phyloP scores from a whole-genome alignment of 1,140 invertebrate species.

The Rhagoletis pomonella region DNA sequence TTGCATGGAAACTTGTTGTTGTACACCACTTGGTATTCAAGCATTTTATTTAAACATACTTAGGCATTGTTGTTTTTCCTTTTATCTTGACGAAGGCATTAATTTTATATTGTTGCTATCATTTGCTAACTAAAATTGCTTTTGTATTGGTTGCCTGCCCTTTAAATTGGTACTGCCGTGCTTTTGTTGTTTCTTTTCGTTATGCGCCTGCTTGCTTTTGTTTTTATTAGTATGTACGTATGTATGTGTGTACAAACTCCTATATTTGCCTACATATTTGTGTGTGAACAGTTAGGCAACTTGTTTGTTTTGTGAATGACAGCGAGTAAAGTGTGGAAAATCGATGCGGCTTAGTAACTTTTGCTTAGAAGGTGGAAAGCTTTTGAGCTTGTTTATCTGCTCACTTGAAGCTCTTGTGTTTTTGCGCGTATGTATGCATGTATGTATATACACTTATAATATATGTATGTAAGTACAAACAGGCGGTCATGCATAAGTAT shows the following conservation, averaged over 20 bases:
- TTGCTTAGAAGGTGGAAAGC: neutral
- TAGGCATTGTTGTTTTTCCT: neutral
- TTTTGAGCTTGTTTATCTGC: conserved; percentile 32
- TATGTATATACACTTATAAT: neutral
- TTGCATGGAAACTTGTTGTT: conserved; percentile 38
- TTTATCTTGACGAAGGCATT: neutral
- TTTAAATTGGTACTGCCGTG: neutral
- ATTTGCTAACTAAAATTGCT: conserved; percentile 9
- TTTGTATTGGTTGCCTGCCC: neutral
- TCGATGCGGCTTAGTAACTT: conserved; percentile 27
- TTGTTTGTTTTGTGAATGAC: conserved; percentile 43
- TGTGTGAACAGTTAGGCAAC: neutral
- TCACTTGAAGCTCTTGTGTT: neutral
- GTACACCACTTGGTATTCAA: neutral
- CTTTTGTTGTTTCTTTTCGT: neutral
- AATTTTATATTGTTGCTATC: neutral
- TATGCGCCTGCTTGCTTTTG: neutral
- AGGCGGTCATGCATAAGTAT: neutral
- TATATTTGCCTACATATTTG: neutral
- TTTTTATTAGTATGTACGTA: neutral
- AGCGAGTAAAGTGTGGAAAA: conserved; percentile 29
- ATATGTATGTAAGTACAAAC: neutral
- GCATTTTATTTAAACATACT: neutral
- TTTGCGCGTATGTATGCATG: neutral
- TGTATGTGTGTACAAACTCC: too few species aligned